phyloP scores from a whole-genome alignment of 1,140 invertebrate species.

The Probaryconus sp. region DNA sequence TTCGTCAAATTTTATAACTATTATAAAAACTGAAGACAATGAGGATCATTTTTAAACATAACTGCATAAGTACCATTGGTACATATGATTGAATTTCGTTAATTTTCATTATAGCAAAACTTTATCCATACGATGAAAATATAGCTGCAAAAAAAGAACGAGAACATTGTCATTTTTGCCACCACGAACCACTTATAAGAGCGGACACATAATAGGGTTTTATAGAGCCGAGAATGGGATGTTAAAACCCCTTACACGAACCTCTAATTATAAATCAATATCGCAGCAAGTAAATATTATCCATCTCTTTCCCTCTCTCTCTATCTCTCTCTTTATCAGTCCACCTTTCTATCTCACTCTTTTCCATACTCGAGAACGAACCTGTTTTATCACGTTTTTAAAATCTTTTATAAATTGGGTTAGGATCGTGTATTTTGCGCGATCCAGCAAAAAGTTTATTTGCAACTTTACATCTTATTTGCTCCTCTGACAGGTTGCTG shows the following conservation, averaged over 20 bases:
- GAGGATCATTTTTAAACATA: no score
- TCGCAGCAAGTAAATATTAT: conserved; percentile 39
- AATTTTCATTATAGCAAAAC: no score
- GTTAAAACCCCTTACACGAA: conserved; percentile 9
- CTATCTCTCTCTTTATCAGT: no score
- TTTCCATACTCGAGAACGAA: neutral
- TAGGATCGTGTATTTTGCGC: neutral
- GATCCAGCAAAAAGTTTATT: conserved; percentile 10
- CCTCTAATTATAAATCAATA: conserved; percentile 54
- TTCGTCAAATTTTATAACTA: no score
- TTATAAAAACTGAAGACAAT: no score
- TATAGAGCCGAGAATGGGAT: conserved; percentile 25
- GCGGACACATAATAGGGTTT: conserved; percentile 40
- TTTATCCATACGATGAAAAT: no score
- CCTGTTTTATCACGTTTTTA: conserved; percentile 16
- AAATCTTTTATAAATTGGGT: conserved; percentile 5
- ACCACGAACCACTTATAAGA: conserved; percentile 40
- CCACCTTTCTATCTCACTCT: no score
- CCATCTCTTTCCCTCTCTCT: conserved; percentile 12
- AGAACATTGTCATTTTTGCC: conserved; percentile 23
- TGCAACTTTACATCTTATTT: conserved; percentile 12
- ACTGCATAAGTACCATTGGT: no score
- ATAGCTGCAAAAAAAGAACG: conserved; percentile 11
- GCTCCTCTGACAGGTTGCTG: neutral
- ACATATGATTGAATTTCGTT: no score